Evolutionary conservation across 2,113 vertebrate species (phyloP).

Genomic region (Pantherophis guttatus): DNA sequence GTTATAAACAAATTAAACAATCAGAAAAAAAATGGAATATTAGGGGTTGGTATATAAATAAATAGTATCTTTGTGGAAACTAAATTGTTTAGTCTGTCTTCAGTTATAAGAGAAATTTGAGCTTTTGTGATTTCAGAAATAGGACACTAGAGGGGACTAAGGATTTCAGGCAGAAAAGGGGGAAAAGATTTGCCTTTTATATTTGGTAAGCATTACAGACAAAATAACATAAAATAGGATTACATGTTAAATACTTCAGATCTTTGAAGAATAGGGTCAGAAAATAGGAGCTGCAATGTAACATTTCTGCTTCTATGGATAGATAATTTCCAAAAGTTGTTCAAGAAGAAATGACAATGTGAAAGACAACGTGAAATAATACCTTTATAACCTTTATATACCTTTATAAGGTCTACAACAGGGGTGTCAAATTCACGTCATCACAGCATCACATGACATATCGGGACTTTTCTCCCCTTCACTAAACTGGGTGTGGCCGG

Average conservation of each 20-base stretch:
- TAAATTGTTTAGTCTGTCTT: neutral
- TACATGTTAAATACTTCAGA: neutral
- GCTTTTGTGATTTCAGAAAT: neutral
- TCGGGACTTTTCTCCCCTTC: no score
- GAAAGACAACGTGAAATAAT: neutral
- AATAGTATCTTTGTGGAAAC: neutral
- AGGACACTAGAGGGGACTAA: neutral
- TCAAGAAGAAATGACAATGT: neutral
- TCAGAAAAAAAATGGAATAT: neutral
- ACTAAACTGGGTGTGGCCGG: no score
- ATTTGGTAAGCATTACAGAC: neutral
- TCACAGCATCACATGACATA: no score
- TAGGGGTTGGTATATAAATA: neutral
- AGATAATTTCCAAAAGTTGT: neutral
- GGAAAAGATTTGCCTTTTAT: neutral
- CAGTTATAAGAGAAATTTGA: neutral
- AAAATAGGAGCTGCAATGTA: neutral
- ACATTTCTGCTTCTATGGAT: neutral
- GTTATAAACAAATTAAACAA: neutral
- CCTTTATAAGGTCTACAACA: no score
- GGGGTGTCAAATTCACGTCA: no score
- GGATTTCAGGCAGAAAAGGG: neutral
- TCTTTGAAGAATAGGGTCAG: neutral
- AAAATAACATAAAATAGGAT: neutral
- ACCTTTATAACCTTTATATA: neutral